A percentile compares a stretch with the other conserved stretches of the same genome.
These are phyloP conservation scores for Phrynocephalus guinanensis DNA, from an alignment of 2,797 vertebrate species.

Conservation along the genomic window DNA sequence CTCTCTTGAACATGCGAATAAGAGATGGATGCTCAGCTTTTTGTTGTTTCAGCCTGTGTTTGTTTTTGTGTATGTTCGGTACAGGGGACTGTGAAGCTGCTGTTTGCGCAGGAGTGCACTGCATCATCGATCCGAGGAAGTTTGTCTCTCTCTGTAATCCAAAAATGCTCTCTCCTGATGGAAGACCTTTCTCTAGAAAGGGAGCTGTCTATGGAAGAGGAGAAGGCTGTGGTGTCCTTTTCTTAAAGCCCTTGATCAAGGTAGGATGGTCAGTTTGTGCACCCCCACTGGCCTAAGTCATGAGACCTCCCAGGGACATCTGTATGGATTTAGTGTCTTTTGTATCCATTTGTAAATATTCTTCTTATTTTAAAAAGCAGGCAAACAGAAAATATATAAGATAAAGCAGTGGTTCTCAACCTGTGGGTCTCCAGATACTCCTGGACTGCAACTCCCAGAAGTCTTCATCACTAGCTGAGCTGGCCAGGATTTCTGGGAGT, in stretches of 20 bases:
- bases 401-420: too few species aligned
- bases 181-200: conserved; percentile 84
- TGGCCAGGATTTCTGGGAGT: too few species aligned
- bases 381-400: neutral
- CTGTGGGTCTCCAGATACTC: too few species aligned
- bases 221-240: conserved; percentile 86
- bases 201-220: conserved; percentile 89
- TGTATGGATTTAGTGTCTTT: neutral
- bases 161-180: conserved; percentile 88
- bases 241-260: conserved; percentile 83
- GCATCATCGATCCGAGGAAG: conserved; percentile 83
- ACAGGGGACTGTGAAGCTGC: conserved; percentile 89
- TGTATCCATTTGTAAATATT: neutral
- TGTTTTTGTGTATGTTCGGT: neutral
- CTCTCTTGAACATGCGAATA: neutral
- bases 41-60: neutral
- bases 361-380: neutral
- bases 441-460: too few species aligned
- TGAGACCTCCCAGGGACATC: neutral
- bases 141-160: conserved; percentile 88
- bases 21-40: neutral
- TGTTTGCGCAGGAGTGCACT: conserved; percentile 87
- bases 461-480: too few species aligned
- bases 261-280: conserved; percentile 54
- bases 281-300: neutral